A percentile compares a stretch with the other conserved stretches of the same genome.
phyloP scores from a whole-genome alignment of 2,113 vertebrate species.

The Picathartes gymnocephalus region DNA sequence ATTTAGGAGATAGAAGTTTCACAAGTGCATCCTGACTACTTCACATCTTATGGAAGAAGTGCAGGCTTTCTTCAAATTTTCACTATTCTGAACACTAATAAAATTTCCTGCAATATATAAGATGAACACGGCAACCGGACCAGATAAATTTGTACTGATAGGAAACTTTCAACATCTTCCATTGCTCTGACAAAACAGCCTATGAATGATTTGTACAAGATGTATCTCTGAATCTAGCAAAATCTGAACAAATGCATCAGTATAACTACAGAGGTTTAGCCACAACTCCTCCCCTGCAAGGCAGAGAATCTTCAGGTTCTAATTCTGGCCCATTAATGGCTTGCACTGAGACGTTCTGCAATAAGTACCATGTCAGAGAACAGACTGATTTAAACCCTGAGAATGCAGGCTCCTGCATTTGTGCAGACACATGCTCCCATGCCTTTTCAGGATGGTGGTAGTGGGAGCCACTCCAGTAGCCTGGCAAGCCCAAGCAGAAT shows the following conservation, averaged over 20 bases:
- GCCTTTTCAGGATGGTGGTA: slow-evolving; percentile 16
- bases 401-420: background rate
- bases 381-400: background rate
- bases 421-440: slow-evolving; percentile 8
- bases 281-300: background rate
- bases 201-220: background rate
- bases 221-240: background rate
- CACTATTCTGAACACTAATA: background rate
- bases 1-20: background rate
- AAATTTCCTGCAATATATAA: background rate
- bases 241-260: background rate
- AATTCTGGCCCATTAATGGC: background rate
- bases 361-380: background rate
- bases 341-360: background rate
- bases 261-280: background rate
- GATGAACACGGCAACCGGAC: background rate
- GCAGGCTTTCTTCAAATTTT: background rate
- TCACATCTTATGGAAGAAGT: background rate
- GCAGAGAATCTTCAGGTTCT: background rate
- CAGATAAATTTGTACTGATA: background rate
- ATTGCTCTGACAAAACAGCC: background rate
- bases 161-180: background rate
- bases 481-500: background rate
- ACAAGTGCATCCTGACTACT: background rate
- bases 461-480: background rate